Evolutionary conservation across 1,140 invertebrate genomes (phyloP), one percentile per base, ranked within the genome.

Genomic region (Batillaria attramentaria): DNA sequence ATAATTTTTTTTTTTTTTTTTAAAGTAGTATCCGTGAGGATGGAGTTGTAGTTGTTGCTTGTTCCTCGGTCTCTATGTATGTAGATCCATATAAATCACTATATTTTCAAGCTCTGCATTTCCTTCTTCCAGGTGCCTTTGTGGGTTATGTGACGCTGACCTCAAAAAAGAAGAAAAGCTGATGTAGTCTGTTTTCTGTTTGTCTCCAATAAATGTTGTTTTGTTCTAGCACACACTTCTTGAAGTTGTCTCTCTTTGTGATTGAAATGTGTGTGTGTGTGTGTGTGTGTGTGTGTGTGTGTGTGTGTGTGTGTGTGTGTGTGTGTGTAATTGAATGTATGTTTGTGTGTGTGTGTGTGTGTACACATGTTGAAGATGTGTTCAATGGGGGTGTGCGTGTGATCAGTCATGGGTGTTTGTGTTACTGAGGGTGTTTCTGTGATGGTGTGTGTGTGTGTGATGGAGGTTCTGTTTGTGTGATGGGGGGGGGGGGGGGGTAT

Each of bases 101-200:
- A 50, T 50, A 24, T 24, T 50, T 13, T 13, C 24, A 13, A 50
- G 24, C 10, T 13, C 24, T 62, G 33, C 33, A 13, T 42, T 18
- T 39, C 0, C 42, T 42, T 62, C 39, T 75, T 65, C 18, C 73
- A 75, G 73, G 73, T 31, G 3, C 57, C 31, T 75, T 75, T 65
- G 73, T 75, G 37, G 39, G 54, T 10, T 75, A 75, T 54, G 54
- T 75, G 13, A 62, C 73, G 1, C 39, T 75, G 35, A 75, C 60
- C n/a, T 75, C 73, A 28, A 75, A 75, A 57, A 75, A 62, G 28
- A 75, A 75, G 73, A 75, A 62, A 75, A 75, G 73, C 57, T 75
- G 73, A 75, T 62, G 33, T 62, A 62, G 33, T 28, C 0, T 3
- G n/a, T 62, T 62, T 62, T 10, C 24, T 62, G 8, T 62, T 62